Conservation (phyloP, 35 echinoderm and acorn worm species). For the Lytechinus pictus region DNA sequence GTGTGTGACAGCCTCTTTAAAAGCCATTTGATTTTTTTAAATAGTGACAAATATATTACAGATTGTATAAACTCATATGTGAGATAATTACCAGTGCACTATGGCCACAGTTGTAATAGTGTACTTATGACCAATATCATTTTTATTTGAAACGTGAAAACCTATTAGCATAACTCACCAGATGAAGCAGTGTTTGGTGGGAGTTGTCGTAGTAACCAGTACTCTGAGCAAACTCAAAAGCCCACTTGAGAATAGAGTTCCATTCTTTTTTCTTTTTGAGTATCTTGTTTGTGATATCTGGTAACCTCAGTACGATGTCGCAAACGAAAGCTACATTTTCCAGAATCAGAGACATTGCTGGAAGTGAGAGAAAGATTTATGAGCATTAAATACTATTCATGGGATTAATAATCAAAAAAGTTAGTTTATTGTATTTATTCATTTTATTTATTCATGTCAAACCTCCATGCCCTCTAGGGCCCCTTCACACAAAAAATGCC, state of each 20-base stretch:
- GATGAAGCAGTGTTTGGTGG: slow-evolving; percentile 56
- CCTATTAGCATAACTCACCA: slow-evolving; percentile 46
- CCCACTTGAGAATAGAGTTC: slow-evolving; percentile 64
- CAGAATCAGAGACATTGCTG: slow-evolving; percentile 69
- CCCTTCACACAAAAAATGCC: no score
- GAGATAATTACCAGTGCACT: no score
- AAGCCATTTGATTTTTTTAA: no score
- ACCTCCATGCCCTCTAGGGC: no score
- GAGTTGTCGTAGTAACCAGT: slow-evolving; percentile 70
- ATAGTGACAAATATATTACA: no score
- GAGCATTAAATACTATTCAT: neutral
- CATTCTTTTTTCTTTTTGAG: slow-evolving; percentile 68
- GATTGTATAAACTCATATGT: no score
- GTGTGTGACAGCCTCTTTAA: no score
- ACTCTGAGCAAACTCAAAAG: slow-evolving; percentile 55
- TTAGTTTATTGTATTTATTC: no score
- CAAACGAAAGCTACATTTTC: slow-evolving; percentile 76
- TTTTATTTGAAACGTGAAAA: neutral
- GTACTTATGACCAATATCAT: no score
- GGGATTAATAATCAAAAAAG: no score
- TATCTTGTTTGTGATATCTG: slow-evolving; percentile 71
- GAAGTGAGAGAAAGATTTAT: neutral
- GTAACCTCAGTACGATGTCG: slow-evolving; percentile 69
- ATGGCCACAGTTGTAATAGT: no score
- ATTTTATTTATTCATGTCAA: no score